A percentile compares a stretch with the other conserved stretches of the same genome.
phyloP scores from a whole-genome alignment of 2,888 invertebrate genomes.

The Nephrotoma appendiculata region DNA sequence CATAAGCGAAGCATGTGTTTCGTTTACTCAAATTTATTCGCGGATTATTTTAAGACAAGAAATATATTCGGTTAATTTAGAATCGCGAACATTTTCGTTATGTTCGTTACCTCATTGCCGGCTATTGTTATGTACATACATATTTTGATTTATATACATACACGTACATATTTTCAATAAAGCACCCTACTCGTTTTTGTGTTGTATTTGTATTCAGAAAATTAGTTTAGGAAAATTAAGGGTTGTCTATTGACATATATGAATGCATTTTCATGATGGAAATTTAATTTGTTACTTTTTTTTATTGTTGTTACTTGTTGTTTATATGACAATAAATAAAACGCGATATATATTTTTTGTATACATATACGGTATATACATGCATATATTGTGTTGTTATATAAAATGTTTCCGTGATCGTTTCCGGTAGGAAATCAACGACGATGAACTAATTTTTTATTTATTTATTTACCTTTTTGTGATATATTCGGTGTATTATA shows the following conservation, averaged over 20 bases:
- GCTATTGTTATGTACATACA: background rate
- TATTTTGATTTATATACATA: background rate
- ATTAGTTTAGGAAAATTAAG: background rate
- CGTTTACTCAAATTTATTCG: background rate
- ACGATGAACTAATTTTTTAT: background rate
- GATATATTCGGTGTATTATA: background rate
- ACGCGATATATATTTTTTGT: background rate
- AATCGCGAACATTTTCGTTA: background rate
- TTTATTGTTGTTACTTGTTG: background rate
- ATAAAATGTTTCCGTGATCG: constrained; percentile 9
- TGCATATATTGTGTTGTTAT: constrained; percentile 2
- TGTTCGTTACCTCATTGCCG: background rate
- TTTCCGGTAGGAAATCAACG: constrained; percentile 13
- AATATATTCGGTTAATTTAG: background rate
- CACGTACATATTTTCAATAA: background rate
- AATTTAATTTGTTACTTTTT: background rate
- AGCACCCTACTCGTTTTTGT: background rate
- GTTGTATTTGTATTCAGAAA: background rate
- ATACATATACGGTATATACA: background rate
- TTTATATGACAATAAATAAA: background rate
- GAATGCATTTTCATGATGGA: background rate
- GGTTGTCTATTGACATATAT: background rate
- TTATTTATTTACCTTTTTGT: background rate
- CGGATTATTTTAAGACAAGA: background rate
- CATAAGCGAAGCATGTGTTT: background rate